Base-by-base conservation (phyloP, 2,888 invertebrate genomes). In the Meganola albula region DNA sequence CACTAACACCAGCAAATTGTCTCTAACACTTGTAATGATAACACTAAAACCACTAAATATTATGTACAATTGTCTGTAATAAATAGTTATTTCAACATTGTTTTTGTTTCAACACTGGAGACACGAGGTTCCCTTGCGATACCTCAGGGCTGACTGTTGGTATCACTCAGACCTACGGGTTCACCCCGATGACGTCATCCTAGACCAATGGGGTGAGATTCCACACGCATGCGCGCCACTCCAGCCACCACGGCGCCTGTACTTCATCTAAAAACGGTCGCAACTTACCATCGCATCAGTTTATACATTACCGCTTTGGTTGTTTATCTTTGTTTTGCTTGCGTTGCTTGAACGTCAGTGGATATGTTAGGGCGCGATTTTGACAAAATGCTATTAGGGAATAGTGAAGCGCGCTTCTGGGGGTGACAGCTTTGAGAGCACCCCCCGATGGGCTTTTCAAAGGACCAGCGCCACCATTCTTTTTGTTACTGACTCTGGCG, bases 111-210 rank as follows among this genome's bases (percentile, higher is more conserved):
- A 54, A 43, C 44, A 48, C 46, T 39, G 41, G 48, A 46, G 52
- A 62, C 67, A 61, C 82, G 69, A 65, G 73, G 57, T 52, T 49
- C 52, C 74, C 74, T 72, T 70, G 42, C 65, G 61, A 62, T 64
- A 41, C 69, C 74, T 74, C 67, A 58, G 75, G 84, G 82, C 80
- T 83, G 75, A 85, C 84, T 85, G 83, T 76, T 82, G 63, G 70
- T 78, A 77, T 79, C 79, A 79, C 70, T 73, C 68, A 69, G 72
- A 77, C 59, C 74, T 62, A 65, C 72, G 73, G 73, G 74, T 77
- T 82, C 80, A 84, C 82, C 84, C 83, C 68, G 78, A 80, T 85
- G 84, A 85, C 84, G 84, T 85, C 84, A 85, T 70, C 73, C 54
- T 74, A 77, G 73, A 74, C 84, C 84, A 85, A 85, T 84, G 59